These are phyloP conservation scores for Actinopyga echinites DNA, from an alignment of 53 echinoderm and acorn worm genomes.

Conservation along the genomic window DNA sequence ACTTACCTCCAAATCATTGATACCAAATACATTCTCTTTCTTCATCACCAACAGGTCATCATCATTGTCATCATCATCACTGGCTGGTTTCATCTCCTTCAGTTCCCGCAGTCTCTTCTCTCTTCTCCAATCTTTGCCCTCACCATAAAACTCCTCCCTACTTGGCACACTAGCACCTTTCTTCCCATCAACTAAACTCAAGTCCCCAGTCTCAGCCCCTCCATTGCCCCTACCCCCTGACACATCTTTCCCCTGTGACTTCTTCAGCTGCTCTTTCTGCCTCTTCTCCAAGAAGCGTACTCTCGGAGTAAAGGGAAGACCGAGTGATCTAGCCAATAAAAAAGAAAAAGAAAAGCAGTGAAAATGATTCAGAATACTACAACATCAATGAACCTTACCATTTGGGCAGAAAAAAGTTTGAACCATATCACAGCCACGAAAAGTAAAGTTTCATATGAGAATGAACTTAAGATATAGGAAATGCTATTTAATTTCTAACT, in stretches of 20 bases:
- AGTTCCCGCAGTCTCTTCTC: slow-evolving; percentile 22
- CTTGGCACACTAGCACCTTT: neutral
- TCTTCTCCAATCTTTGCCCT: neutral
- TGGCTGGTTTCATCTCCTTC: slow-evolving; percentile 28
- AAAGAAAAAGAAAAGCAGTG: neutral
- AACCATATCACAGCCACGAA: too few species aligned
- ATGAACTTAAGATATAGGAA: too few species aligned
- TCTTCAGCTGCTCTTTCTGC: neutral
- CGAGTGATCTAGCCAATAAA: neutral
- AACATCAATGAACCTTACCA: too few species aligned
- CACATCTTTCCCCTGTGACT: neutral
- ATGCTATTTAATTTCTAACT: too few species aligned
- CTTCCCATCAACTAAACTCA: too few species aligned
- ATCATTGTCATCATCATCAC: neutral
- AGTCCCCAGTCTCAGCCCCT: too few species aligned
- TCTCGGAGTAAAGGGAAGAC: slow-evolving; percentile 38
- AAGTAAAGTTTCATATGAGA: too few species aligned
- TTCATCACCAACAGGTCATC: slow-evolving; percentile 3
- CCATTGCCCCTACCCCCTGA: too few species aligned
- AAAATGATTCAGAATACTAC: too few species aligned
- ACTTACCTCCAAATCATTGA: neutral
- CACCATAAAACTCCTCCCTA: neutral
- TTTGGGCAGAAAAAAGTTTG: too few species aligned
- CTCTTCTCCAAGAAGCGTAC: slow-evolving; percentile 6
- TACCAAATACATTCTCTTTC: slow-evolving; percentile 12